Base-by-base conservation (phyloP, 2,888 invertebrate genomes). In the Cantharis rustica region DNA sequence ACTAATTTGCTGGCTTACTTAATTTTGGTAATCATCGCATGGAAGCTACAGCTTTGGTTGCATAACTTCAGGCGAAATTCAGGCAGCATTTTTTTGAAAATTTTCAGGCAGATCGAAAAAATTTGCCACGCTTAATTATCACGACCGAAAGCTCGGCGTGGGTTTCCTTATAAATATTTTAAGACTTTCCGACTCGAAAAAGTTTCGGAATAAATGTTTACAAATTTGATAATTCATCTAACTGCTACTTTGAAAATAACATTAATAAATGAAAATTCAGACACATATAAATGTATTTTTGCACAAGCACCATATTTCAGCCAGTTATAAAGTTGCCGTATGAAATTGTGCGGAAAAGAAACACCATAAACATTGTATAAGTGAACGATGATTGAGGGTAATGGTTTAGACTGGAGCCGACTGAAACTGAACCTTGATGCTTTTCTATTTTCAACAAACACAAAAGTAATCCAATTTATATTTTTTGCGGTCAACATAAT, bases 241-340 rank as follows among this genome's bases (percentile, higher is more conserved):
- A 75, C 72, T 72, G 75, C 75, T 75, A 75, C 72, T 69, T 61
- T 31, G n/a, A 26, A 61, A 62, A 69, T 69, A 76, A 61, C 66
- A 69, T 62, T 27, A 69, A 73, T 23, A 27, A 63, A 20, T 69
- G 73, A 76, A 75, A 73, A 69, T 76, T 70, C 73, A 76, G 76
- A 76, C 76, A 76, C 70, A 75, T 69, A 75, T 69, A 78, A 66
- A 75, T 73, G 78, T 78, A 78, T 75, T 78, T 78, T 73, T 73
- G 75, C 78, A 64, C 79, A 78, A 76, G 78, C 74, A 81, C 82
- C 83, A 85, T 89, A 90, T 90, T 89, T 89, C 87, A 88, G 89
- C 82, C 83, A 83, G 84, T 86, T 86, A 84, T 81, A 83, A 85
- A 85, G 82, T 85, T 83, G 80, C 83, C 81, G 84, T 82, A 84